phyloP scores from a whole-genome alignment of 2,888 invertebrate species.

The Hylaea fasciaria region DNA sequence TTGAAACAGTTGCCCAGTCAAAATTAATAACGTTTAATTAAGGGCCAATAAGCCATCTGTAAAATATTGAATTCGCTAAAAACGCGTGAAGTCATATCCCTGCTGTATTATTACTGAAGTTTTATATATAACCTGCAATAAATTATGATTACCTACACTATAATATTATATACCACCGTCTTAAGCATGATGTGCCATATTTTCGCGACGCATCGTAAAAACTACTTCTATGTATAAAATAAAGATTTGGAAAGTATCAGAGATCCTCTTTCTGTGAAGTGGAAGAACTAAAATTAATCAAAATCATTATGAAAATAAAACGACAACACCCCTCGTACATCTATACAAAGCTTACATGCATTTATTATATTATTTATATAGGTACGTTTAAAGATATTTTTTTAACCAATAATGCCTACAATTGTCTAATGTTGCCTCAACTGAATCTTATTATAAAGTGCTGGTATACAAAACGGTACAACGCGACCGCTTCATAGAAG shows the following conservation, averaged over 20 bases:
- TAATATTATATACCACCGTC: too few relatives aligned
- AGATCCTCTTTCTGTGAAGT: constrained; percentile 70
- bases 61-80: neutral
- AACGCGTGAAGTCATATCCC: too few relatives aligned
- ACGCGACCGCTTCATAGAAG: constrained; percentile 75
- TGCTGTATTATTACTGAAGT: too few relatives aligned
- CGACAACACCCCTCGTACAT: constrained; percentile 59
- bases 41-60: neutral
- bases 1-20: too few relatives aligned
- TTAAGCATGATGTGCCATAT: constrained; percentile 7
- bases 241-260: constrained; percentile 66
- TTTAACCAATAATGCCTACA: constrained; percentile 32
- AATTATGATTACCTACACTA: too few relatives aligned
- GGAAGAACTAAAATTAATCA: constrained; percentile 53
- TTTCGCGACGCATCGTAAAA: constrained; percentile 30
- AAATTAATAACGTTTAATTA: neutral
- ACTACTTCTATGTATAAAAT: constrained; percentile 54
- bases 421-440: constrained; percentile 33
- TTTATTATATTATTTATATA: constrained; percentile 23
- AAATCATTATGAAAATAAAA: constrained; percentile 53
- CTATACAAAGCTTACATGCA: constrained; percentile 49
- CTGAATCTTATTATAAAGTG: constrained; percentile 5
- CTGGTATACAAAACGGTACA: constrained; percentile 33
- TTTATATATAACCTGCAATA: too few relatives aligned
- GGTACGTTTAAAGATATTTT: constrained; percentile 30